Conservation (phyloP, 2,113 vertebrate genomes). For the Entelurus aequoreus region DNA sequence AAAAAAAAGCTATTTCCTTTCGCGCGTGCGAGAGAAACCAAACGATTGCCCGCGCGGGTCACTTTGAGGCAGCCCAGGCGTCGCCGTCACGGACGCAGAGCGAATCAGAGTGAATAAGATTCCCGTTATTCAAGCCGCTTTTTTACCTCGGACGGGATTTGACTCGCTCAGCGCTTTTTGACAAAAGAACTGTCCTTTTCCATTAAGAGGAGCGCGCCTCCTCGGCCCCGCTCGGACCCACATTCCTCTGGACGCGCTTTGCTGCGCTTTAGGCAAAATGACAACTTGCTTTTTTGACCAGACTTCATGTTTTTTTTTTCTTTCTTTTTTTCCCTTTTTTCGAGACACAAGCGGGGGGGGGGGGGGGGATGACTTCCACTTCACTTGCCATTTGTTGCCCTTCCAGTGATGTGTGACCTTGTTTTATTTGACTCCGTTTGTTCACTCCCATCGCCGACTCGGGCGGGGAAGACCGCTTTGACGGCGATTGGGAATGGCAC, state of each 20-base stretch:
- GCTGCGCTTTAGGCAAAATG: conserved; percentile 75
- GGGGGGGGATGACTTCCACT: conserved; percentile 69
- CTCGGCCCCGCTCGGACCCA: conserved; percentile 61
- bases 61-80: conserved; percentile 6
- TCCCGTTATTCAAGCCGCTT: conserved; percentile 50
- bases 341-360: conserved; percentile 58
- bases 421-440: conserved; percentile 78
- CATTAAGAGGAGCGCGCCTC: conserved; percentile 70
- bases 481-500: conserved; percentile 61
- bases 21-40: not conserved
- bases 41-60: conserved; percentile 15
- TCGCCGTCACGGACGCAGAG: not conserved
- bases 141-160: conserved; percentile 45
- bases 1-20: not conserved
- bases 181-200: conserved; percentile 76
- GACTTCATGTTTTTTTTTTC: conserved; percentile 67
- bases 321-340: conserved; percentile 62
- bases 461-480: conserved; percentile 43
- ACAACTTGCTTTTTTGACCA: conserved; percentile 71
- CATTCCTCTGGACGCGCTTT: conserved; percentile 63
- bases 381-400: conserved; percentile 74
- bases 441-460: conserved; percentile 75
- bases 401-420: conserved; percentile 80
- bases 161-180: conserved; percentile 67
- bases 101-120: conserved; percentile 60